Base-by-base conservation (phyloP, 2,797 vertebrate species). In the Lagocephalus sceleratus region DNA sequence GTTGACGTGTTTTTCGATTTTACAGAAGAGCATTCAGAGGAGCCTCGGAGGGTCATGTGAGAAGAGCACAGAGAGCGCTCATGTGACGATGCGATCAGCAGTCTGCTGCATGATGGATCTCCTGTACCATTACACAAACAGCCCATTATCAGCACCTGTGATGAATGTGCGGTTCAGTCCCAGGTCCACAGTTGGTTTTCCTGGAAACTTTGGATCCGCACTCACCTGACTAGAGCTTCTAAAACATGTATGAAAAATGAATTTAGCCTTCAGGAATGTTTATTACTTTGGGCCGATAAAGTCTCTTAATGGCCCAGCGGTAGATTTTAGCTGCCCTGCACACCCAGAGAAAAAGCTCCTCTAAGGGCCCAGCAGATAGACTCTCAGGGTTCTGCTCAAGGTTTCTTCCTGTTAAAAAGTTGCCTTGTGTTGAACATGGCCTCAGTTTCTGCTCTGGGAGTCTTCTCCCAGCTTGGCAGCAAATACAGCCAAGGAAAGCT, bases 121-220 rank as follows among this genome's bases (percentile, higher is more conserved):
- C 51, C 63, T 60, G 21, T 60, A 61, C 29, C 29, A 78, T 61
- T 73, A 73, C 71, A 60, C 56, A 79, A 82, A 79, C 59, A 70
- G 52, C 21, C 47, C 22, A 12, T 80, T 79, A 82, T 79, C 56
- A 71, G 51, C 69, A 56, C 57, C 64, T 63, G 7, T 67, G 71
- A 85, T 50, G 48, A 45, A 81, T 66, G 45, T 23, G 49, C 16
- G 54, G 56, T 15, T n/a, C 19, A 47, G 55, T 6, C 51, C 55
- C 42, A 50, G 39, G 42, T 60, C 60, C 23, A 20, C 38, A 55
- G 50, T 35, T 35, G 5, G 71, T 67, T 68, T 22, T 60, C 66
- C 32, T 6, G 20, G 66, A 70, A 11, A 61, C 67, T 15, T 54
- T 69, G 48, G 23, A 64, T 56, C 49, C 29, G 63, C 66, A 57